Conservation (phyloP, 2,888 invertebrate species). For the Papilio elwesi region DNA sequence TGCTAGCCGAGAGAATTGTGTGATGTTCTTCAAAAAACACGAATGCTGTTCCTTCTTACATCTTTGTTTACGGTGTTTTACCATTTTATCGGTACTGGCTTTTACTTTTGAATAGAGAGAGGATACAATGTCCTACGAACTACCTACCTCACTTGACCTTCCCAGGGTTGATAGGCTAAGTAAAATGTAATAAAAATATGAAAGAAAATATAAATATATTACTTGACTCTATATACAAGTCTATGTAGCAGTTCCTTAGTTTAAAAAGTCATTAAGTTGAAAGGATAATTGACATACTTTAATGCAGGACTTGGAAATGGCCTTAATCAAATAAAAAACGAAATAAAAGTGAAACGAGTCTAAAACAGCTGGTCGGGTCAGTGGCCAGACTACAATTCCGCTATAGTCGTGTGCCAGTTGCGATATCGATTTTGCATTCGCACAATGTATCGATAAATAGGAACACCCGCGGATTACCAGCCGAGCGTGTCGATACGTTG, state of each 20-base stretch:
- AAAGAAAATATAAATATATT: no score
- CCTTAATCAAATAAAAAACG: slow-evolving; percentile 36
- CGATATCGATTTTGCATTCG: slow-evolving; percentile 60
- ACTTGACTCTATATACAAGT: no score
- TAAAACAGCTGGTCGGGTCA: slow-evolving; percentile 62
- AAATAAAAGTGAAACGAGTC: slow-evolving; percentile 52
- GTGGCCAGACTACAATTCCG: slow-evolving; percentile 52
- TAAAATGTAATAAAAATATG: no score
- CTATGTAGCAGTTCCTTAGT: neutral
- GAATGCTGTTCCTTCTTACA: no score
- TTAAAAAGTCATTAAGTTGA: neutral
- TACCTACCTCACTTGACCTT: no score
- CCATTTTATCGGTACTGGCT: no score
- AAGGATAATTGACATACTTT: slow-evolving; percentile 35
- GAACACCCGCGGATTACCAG: slow-evolving; percentile 45
- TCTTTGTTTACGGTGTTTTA: no score
- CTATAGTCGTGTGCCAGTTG: slow-evolving; percentile 54
- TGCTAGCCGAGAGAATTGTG: no score
- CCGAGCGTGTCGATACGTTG: slow-evolving; percentile 45
- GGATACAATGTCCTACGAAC: no score
- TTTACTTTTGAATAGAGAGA: no score
- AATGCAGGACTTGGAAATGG: slow-evolving; percentile 3
- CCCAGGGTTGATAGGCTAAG: no score
- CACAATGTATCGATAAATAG: slow-evolving; percentile 57
- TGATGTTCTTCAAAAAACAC: no score